Evolutionary conservation across 2,888 invertebrate species (phyloP), one percentile per base, ranked within the genome.

Genomic region (Heliconius hortense): DNA sequence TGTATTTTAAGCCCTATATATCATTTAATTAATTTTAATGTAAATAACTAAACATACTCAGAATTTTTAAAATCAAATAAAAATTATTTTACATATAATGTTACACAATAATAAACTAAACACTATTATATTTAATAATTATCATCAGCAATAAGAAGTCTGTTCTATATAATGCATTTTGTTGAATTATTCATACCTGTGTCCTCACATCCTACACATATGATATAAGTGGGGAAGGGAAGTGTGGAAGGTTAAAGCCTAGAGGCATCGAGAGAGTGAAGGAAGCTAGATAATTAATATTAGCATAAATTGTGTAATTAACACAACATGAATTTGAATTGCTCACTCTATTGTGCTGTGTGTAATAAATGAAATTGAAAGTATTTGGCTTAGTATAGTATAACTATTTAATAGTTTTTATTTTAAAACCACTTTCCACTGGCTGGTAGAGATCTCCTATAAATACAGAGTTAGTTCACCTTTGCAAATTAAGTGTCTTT

Each of bases 201-300:
- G 28, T 59, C 69, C 69, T 62, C 48, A 74, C 62, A 68, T 75
- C 77, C 77, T 72, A 77, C 77, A 74, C 74, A 77, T 35, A 62
- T 74, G 39, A 77, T 43, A 66, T 69, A 53, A 73, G 74, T 74
- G 39, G 68, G 79, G 80, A 80, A 80, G 64, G 80, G 80, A 80
- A 80, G 78, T 79, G 39, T 66, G 66, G 80, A 79, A 80, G 80
- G 80, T 76, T 80, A 77, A 18, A 63, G 63, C 60, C 43, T 48
- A 48, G 43, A 68, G 66, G 35, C 70, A 59, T 35, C 67, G 74
- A 78, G 79, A 79, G 79, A 77, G 78, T 74, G 79, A 74, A 76
- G 79, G 81, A 80, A 79, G 71, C 72, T 66, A 43, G 64, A 31
- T 74, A 77, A 80, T 79, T 79, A 78, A 75, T 67, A 79, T 79